Base-by-base conservation (phyloP, 2,797 vertebrate genomes). In the Peromyscus eremicus region DNA sequence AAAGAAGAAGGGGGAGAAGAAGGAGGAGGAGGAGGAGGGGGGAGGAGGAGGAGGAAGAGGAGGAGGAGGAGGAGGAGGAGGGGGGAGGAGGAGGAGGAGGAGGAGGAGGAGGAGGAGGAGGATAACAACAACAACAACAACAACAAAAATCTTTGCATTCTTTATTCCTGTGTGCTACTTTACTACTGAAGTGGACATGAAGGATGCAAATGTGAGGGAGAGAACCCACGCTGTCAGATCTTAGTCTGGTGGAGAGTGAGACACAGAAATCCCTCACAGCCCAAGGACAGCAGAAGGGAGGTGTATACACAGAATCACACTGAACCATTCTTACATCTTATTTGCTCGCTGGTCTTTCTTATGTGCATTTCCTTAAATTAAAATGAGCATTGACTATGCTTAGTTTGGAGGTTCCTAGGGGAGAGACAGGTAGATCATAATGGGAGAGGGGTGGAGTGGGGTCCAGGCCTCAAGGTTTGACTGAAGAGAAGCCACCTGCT, bases 261-360 rank as follows among this genome's bases (percentile, higher is more conserved):
- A 37, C 3, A 1, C 2, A 46, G 1, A 52, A 32, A 84, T n/a
- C 40, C n/a, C 46, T 34, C 27, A n/a, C 6, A 70, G 70, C 5
- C 8, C 62, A 34, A 6, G 32, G 37, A 49, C 3, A 1, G 73
- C 79, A 40, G 32, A 17, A 57, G 25, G 37, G 49, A 87, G 71
- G 76, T 2, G 0, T 10, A 46, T 10, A 43, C 3, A 5, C 32
- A 66, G 71, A 76, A n/a, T 66, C 55, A 91, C 23, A 52, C 6
- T 29, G 27, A 83, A 80, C 64, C 1, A 34, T 68, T 73, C 12
- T 70, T 71, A 6, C 57, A 17, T 37, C 40, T 86, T 52, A 83
- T 68, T 75, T 93, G 46, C 64, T 86, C 55, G 46, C 52, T 83
- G 46, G 29, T 5, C 83, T 73, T 86, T 97, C 91, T 43, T 55